Conservation (phyloP, 35 echinoderm and acorn worm species). For the Nesometra sesokonis region DNA sequence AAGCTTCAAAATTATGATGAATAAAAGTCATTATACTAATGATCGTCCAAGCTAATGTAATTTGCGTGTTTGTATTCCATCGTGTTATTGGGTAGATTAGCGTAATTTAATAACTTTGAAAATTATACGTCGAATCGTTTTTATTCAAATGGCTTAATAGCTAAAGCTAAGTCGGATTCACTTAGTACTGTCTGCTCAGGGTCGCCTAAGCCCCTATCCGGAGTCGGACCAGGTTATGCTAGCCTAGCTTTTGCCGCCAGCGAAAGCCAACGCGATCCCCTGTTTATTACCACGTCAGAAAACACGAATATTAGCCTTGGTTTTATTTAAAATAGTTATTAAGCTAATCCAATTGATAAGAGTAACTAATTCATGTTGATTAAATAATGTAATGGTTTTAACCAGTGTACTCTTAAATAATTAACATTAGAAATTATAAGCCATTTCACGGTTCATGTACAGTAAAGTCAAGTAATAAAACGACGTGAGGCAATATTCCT, state of each 20-base stretch:
- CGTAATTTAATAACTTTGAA: not conserved
- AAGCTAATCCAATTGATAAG: too few relatives aligned
- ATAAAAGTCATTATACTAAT: not conserved
- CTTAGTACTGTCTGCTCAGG: not conserved
- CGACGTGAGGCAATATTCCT: too few relatives aligned
- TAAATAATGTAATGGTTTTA: too few relatives aligned
- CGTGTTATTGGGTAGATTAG: not conserved
- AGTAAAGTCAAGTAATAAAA: too few relatives aligned
- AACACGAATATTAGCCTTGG: too few relatives aligned
- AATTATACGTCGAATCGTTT: not conserved
- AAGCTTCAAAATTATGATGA: not conserved
- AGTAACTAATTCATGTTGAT: too few relatives aligned
- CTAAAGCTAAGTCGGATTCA: not conserved
- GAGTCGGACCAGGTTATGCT: not conserved
- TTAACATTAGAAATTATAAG: too few relatives aligned
- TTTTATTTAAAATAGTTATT: too few relatives aligned
- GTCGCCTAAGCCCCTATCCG: not conserved
- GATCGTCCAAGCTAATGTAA: not conserved
- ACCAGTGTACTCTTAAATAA: too few relatives aligned
- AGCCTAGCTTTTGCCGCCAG: not conserved
- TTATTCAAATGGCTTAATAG: not conserved
- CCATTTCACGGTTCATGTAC: too few relatives aligned
- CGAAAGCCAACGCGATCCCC: not conserved
- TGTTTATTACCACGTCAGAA: not conserved
- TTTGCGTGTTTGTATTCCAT: not conserved